A percentile compares a stretch with the other conserved stretches of the same genome.
phyloP scores from a whole-genome alignment of 2,113 vertebrate genomes.

The Heteronetta atricapilla region DNA sequence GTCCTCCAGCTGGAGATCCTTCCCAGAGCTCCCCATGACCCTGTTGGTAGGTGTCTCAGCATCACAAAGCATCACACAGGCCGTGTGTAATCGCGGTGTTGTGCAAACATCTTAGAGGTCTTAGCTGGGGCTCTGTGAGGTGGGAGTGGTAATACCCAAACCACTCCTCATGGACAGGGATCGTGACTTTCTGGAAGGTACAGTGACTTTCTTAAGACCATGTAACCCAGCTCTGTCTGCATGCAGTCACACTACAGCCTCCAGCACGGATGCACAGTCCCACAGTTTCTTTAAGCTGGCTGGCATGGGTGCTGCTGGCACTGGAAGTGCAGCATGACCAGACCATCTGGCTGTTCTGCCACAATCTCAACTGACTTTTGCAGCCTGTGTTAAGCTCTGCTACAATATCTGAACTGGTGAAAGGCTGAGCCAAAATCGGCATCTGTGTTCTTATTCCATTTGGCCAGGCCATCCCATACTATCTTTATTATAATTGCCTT shows the following conservation, averaged over 20 bases:
- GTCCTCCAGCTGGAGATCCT: neutral
- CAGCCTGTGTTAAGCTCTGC: neutral
- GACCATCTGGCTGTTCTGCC: neutral
- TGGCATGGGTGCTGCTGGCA: neutral
- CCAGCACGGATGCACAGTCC: neutral
- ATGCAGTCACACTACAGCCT: neutral
- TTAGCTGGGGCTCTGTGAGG: neutral
- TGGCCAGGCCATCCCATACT: accelerated
- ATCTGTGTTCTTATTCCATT: conserved; percentile 5
- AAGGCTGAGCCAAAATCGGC: neutral
- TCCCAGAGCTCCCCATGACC: neutral
- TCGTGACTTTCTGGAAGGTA: neutral
- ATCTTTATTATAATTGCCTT: neutral
- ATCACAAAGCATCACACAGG: neutral
- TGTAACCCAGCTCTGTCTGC: neutral
- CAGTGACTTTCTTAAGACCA: neutral
- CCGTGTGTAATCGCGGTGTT: accelerated
- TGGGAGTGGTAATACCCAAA: neutral
- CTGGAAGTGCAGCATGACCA: neutral
- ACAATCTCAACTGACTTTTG: neutral
- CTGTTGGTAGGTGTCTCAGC: neutral
- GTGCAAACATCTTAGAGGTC: neutral
- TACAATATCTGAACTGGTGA: neutral
- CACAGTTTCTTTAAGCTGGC: neutral
- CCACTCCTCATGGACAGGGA: neutral